These are phyloP conservation scores for Drosophila equinoxialis DNA, from an alignment of 1,140 invertebrate species.

Conservation along the genomic window DNA sequence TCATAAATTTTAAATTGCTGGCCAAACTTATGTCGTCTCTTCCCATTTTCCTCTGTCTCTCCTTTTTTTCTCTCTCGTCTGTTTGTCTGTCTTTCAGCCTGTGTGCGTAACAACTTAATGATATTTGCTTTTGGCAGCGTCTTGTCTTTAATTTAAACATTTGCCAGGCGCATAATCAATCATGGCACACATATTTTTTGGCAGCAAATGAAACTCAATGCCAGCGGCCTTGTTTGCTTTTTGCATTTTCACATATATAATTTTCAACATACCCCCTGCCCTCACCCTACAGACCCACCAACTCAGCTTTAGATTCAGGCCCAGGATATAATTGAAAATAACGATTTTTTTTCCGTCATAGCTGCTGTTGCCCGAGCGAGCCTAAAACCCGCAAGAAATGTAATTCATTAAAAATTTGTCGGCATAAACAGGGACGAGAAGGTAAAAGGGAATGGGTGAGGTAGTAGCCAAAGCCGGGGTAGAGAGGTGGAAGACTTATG, in stretches of 20 bases:
- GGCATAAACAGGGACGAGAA: constrained; percentile 17
- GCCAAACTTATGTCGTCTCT: constrained; percentile 40
- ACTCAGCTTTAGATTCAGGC: constrained; percentile 8
- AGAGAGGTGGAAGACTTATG: too few relatives aligned
- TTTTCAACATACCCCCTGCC: background rate
- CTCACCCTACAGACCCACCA: background rate
- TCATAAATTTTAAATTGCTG: constrained; percentile 79
- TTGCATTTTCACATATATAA: constrained; percentile 33
- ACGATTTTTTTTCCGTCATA: constrained; percentile 61
- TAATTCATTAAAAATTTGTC: constrained; percentile 77
- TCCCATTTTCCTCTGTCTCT: background rate
- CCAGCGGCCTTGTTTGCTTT: constrained; percentile 49
- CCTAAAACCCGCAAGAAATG: constrained; percentile 75
- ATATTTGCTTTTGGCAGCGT: constrained; percentile 63
- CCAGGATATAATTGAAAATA: constrained; percentile 75
- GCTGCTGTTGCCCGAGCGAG: constrained; percentile 29
- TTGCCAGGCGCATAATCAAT: constrained; percentile 70
- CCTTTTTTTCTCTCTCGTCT: constrained; percentile 4
- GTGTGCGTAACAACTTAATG: constrained; percentile 64
- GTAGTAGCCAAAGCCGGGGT: too few relatives aligned
- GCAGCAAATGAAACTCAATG: constrained; percentile 61
- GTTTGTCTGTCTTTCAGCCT: constrained; percentile 7
- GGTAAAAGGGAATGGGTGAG: background rate
- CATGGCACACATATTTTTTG: constrained; percentile 64
- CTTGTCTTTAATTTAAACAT: constrained; percentile 78